phyloP scores from a whole-genome alignment of 2,797 vertebrate species.

The Lepus oiostolus region DNA sequence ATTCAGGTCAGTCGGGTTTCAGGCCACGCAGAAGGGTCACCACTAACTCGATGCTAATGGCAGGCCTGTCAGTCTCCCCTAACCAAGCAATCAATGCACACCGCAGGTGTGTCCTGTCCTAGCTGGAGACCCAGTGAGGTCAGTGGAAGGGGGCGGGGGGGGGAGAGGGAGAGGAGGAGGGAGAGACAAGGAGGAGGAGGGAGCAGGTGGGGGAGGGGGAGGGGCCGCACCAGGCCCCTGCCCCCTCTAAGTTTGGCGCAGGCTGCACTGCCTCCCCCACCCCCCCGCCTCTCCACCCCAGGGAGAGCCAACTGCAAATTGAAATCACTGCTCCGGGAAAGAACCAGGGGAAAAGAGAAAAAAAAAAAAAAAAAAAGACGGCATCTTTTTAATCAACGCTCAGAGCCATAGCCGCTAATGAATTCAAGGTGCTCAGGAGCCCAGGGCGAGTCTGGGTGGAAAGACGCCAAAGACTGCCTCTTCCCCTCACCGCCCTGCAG shows the following conservation, averaged over 20 bases:
- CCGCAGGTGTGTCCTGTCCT: constrained; percentile 80
- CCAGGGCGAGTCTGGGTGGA: constrained; percentile 51
- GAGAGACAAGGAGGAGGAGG: fast-evolving
- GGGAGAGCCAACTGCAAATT: not conserved
- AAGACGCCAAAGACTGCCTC: not conserved
- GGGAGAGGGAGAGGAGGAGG: no score
- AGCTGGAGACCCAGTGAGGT: fast-evolving
- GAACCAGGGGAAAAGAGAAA: not conserved
- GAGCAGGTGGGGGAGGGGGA: fast-evolving
- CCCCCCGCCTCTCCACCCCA: not conserved
- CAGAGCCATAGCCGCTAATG: constrained; percentile 35
- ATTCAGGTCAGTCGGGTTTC: constrained; percentile 87
- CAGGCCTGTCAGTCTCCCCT: constrained; percentile 93
- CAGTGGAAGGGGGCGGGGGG: not conserved
- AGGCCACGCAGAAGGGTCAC: constrained; percentile 86
- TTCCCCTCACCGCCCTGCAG: not conserved
- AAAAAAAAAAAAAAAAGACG: fast-evolving
- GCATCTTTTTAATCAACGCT: constrained; percentile 68
- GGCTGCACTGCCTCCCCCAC: not conserved
- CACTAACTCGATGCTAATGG: constrained; percentile 94
- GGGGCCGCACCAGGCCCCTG: not conserved
- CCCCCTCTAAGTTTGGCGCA: not conserved
- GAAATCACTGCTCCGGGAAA: not conserved
- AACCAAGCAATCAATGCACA: constrained; percentile 92
- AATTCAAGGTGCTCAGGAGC: not conserved